Evolutionary conservation across 1,140 invertebrate species (phyloP).

Genomic region (Drosophila punjabiensis): DNA sequence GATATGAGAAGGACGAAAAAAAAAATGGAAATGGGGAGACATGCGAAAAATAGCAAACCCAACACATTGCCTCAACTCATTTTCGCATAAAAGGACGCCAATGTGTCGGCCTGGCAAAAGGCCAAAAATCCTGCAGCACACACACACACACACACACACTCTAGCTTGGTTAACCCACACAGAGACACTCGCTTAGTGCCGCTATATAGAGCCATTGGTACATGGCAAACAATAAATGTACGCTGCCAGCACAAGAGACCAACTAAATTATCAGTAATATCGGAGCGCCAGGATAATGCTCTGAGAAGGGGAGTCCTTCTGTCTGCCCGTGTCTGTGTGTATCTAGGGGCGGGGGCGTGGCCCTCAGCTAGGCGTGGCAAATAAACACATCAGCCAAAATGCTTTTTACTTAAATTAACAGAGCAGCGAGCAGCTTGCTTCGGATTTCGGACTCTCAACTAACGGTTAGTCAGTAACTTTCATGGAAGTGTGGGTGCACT

Average conservation of each 20-base stretch:
- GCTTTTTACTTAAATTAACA: constrained; percentile 84
- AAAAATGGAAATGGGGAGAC: constrained; percentile 38
- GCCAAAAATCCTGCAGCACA: constrained; percentile 65
- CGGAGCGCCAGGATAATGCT: constrained; percentile 48
- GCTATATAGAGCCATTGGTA: constrained; percentile 65
- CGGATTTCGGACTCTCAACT: constrained; percentile 61
- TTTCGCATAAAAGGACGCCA: constrained; percentile 81
- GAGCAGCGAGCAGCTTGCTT: constrained; percentile 66
- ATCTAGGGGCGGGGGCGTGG: constrained; percentile 22
- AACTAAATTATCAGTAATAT: constrained; percentile 84
- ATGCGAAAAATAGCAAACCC: constrained; percentile 59
- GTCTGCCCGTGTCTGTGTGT: constrained; percentile 7
- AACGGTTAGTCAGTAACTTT: constrained; percentile 71
- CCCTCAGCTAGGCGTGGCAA: constrained; percentile 68
- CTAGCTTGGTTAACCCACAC: constrained; percentile 19
- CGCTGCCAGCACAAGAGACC: constrained; percentile 74
- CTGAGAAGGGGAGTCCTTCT: constrained; percentile 9
- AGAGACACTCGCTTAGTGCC: constrained; percentile 12
- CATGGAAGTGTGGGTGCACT: constrained; percentile 33
- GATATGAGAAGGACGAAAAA: constrained; percentile 43
- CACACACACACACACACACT: constrained; percentile 23
- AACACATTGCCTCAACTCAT: constrained; percentile 82
- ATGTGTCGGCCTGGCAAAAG: constrained; percentile 78
- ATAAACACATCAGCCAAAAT: constrained; percentile 83
- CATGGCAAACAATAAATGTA: constrained; percentile 69